Percentiles rank a stretch among this genome's conserved stretches.
Conservation (phyloP, 1,140 invertebrate species). For the Heliconius melpomene region DNA sequence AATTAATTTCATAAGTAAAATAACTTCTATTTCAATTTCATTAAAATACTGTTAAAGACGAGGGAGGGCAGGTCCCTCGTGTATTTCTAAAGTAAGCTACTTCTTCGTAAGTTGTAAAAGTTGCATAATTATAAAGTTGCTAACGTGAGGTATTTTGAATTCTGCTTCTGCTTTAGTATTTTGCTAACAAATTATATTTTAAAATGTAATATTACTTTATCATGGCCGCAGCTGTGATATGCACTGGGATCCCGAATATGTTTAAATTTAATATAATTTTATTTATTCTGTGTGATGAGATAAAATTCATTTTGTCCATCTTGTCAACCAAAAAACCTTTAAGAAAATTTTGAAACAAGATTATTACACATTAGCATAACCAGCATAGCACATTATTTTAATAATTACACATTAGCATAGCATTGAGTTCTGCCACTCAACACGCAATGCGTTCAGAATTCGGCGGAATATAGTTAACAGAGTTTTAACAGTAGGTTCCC, state of each 20-base stretch:
- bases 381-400: no score
- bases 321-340: background rate
- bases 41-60: background rate
- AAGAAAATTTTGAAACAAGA: background rate
- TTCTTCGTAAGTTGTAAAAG: conserved; percentile 9
- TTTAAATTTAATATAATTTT: background rate
- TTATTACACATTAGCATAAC: no score
- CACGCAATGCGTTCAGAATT: no score
- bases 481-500: no score
- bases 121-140: conserved; percentile 1
- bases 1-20: no score
- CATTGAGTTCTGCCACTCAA: no score
- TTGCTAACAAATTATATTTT: background rate
- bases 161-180: background rate
- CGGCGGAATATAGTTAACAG: no score
- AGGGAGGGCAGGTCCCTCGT: conserved; percentile 4
- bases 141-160: background rate
- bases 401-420: no score
- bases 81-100: background rate
- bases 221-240: background rate
- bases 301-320: no score
- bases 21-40: background rate
- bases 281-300: no score
- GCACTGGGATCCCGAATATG: background rate
- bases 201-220: background rate